Conservation (phyloP, 2,888 invertebrate genomes). For the Melanostoma mellinum region DNA sequence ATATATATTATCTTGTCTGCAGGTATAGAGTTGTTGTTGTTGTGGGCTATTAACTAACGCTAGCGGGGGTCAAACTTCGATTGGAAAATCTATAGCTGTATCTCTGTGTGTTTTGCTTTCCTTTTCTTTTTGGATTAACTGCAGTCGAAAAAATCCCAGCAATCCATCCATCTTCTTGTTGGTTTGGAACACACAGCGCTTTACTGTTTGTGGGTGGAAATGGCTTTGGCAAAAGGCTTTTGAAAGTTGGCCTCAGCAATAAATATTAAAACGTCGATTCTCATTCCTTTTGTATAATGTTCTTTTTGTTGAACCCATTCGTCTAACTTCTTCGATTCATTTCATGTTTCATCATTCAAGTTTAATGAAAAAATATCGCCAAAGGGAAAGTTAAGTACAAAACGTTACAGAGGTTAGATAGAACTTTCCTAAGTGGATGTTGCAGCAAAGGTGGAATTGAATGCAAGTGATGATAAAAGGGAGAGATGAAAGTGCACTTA, state of each 20-base stretch:
- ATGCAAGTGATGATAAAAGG: neutral
- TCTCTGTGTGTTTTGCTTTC: neutral
- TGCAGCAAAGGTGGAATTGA: constrained; percentile 25
- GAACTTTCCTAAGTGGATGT: constrained; percentile 52
- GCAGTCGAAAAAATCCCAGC: constrained; percentile 60
- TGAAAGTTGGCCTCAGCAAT: constrained; percentile 59
- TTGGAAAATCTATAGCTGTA: constrained; percentile 32
- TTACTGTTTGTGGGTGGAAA: constrained; percentile 23
- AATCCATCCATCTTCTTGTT: constrained; percentile 58
- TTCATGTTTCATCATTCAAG: constrained; percentile 72
- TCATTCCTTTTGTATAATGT: constrained; percentile 6
- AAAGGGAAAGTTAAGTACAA: constrained; percentile 61
- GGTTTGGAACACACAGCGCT: neutral
- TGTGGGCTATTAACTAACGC: constrained; percentile 48
- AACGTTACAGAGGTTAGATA: constrained; percentile 47
- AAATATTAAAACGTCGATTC: constrained; percentile 67
- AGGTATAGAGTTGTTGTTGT: constrained; percentile 29
- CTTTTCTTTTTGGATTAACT: constrained; percentile 43
- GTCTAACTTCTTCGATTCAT: constrained; percentile 69
- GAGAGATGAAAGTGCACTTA: constrained; percentile 24
- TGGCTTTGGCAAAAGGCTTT: constrained; percentile 46
- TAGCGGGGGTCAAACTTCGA: constrained; percentile 50
- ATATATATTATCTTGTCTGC: constrained; percentile 24
- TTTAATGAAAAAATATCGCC: constrained; percentile 72
- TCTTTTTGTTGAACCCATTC: constrained; percentile 19